Evolutionary conservation across 2,888 invertebrate genomes (phyloP).

Genomic region (Pollenia amentaria): DNA sequence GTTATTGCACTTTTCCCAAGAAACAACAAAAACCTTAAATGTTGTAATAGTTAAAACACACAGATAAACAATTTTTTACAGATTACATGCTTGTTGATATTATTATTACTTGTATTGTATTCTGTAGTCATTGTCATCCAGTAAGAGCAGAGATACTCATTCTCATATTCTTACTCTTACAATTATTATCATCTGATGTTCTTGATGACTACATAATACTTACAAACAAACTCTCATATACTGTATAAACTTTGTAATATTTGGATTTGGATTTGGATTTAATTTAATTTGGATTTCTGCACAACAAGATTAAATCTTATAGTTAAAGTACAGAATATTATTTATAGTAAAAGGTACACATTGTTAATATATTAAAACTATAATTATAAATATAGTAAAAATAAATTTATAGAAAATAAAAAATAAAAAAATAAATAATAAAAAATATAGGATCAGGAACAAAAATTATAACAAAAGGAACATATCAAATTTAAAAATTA

Average conservation of each 20-base stretch:
- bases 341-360: too few relatives aligned
- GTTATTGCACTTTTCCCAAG: slow-evolving; percentile 64
- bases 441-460: too few relatives aligned
- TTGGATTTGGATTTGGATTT: too few relatives aligned
- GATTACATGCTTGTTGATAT: slow-evolving; percentile 24
- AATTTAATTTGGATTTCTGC: too few relatives aligned
- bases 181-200: slow-evolving; percentile 44
- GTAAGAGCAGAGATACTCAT: slow-evolving; percentile 23
- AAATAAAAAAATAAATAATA: too few relatives aligned
- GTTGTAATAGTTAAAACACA: slow-evolving; percentile 38
- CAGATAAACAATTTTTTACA: neutral
- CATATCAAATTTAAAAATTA: too few relatives aligned
- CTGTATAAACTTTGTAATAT: neutral
- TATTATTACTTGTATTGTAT: slow-evolving; percentile 9
- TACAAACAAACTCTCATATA: neutral
- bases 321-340: too few relatives aligned
- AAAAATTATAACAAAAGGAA: too few relatives aligned
- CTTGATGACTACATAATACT: neutral
- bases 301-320: too few relatives aligned
- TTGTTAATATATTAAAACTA: too few relatives aligned
- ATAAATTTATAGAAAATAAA: too few relatives aligned
- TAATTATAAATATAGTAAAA: too few relatives aligned
- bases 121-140: slow-evolving; percentile 19
- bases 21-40: slow-evolving; percentile 20
- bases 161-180: slow-evolving; percentile 6